Percentiles rank a stretch among this genome's conserved stretches.
Evolutionary conservation across 2,888 invertebrate species (phyloP).

Genomic region (Yponomeuta cagnagella): DNA sequence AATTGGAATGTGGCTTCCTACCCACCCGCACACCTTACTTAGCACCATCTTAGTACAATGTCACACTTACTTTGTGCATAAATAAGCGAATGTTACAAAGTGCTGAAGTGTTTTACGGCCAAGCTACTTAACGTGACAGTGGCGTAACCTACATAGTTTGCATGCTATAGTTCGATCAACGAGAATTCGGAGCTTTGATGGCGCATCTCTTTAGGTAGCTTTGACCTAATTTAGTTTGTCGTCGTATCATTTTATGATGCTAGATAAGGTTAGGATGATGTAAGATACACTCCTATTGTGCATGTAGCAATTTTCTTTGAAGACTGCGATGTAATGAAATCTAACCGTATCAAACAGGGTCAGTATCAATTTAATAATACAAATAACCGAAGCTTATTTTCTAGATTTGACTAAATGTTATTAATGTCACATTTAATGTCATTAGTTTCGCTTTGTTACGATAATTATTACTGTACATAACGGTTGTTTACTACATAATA

Average conservation of each 20-base stretch:
- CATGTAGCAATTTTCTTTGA: no score
- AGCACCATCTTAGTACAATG: neutral
- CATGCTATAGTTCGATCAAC: slow-evolving; percentile 28
- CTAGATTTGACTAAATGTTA: no score
- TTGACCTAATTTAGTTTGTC: slow-evolving; percentile 26
- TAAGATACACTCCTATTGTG: no score
- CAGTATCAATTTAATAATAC: no score
- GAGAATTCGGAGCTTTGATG: slow-evolving; percentile 42
- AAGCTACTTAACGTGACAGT: neutral
- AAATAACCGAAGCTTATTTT: no score
- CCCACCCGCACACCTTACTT: neutral
- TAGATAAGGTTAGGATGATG: neutral
- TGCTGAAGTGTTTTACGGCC: neutral
- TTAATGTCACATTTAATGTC: no score
- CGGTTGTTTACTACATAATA: no score
- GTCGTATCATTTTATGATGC: neutral
- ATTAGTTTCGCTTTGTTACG: no score
- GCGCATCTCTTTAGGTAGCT: slow-evolving; percentile 28
- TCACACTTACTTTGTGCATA: neutral
- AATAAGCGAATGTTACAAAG: neutral
- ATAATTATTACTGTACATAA: no score
- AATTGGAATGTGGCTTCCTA: neutral
- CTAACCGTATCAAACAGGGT: no score
- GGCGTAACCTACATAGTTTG: neutral
- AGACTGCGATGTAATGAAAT: no score